A percentile compares a stretch with the other conserved stretches of the same genome.
phyloP scores from a whole-genome alignment of 2,888 invertebrate species.

The Diarsia dahlii region DNA sequence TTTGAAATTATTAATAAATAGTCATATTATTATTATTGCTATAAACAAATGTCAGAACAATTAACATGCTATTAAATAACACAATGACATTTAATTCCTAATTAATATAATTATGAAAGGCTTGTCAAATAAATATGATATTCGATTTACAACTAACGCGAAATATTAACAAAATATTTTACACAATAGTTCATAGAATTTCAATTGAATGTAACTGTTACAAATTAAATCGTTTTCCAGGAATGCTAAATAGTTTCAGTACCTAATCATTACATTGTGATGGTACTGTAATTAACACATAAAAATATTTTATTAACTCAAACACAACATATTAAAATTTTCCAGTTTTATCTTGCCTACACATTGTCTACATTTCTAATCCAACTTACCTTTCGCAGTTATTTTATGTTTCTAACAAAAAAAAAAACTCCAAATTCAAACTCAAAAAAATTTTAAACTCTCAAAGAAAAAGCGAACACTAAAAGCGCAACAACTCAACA shows the following conservation, averaged over 20 bases:
- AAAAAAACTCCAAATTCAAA: background rate
- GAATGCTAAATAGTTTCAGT: background rate
- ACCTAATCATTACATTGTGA: background rate
- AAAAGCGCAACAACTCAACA: constrained; percentile 49
- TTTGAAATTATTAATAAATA: background rate
- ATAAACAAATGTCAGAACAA: background rate
- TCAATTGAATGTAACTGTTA: background rate
- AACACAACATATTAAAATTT: too few species aligned
- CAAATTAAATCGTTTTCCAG: background rate
- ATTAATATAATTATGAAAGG: constrained; percentile 3
- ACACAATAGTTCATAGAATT: background rate
- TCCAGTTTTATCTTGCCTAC: too few species aligned
- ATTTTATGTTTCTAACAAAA: background rate
- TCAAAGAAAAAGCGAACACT: constrained; percentile 24
- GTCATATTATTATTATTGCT: too few species aligned
- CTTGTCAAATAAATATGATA: constrained; percentile 9
- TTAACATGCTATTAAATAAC: too few species aligned
- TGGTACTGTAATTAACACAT: too few species aligned
- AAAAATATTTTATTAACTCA: too few species aligned
- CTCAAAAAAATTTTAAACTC: background rate
- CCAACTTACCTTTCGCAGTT: too few species aligned
- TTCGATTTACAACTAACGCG: background rate
- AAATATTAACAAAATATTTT: background rate
- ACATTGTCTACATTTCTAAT: too few species aligned
- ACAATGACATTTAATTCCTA: background rate